Base-by-base conservation (phyloP, 37 sponge, comb jelly and placozoan species). In the Diacarnus erythraeanus region DNA sequence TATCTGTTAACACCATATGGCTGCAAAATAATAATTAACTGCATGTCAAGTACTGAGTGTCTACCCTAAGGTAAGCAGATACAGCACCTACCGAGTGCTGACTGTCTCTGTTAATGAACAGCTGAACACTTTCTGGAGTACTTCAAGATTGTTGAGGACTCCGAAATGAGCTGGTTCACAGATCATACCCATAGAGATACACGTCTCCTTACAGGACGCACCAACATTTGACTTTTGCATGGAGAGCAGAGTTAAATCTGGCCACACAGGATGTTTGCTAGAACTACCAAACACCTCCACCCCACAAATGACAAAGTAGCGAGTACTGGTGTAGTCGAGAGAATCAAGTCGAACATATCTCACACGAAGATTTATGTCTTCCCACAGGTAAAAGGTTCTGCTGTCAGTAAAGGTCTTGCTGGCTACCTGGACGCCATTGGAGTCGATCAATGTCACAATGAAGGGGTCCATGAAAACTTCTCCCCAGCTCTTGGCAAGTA, bases 351-450 rank as follows among this genome's bases (percentile, higher is more conserved):
- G 59, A 26, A 93, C 76, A 41, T 42, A 73, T 26, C 83, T 35
- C 3, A 89, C 93, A 10, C 78, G 27, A 56, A 64, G 57, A 57
- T 77, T 38, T 38, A 93, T 38, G 1, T 85, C 76, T 15, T 84
- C 83, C 93, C 93, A 93, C 39, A 93, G 72, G 67, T 93, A 85
- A 65, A 83, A 86, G 4, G 69, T 69, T 41, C 93, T 81, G 61
- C 58, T 78, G 66, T 83, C 84, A 31, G 22, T 73, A 84, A 91
- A 91, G 27, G n/a, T 54, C 57, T 69, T 77, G 33, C 72, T 82
- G 29, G 59, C 79, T 43, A 76, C 82, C 61, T 69, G 82, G 31
- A 71, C 57, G 23, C 88, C 82, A 12, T 33, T 18, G 65, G 71
- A 82, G 82, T 87, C 72, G 27, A 57, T 31, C 37, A 80, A 64